These are phyloP conservation scores for Xenopus borealis DNA, from an alignment of 2,113 vertebrate species.

Conservation along the genomic window DNA sequence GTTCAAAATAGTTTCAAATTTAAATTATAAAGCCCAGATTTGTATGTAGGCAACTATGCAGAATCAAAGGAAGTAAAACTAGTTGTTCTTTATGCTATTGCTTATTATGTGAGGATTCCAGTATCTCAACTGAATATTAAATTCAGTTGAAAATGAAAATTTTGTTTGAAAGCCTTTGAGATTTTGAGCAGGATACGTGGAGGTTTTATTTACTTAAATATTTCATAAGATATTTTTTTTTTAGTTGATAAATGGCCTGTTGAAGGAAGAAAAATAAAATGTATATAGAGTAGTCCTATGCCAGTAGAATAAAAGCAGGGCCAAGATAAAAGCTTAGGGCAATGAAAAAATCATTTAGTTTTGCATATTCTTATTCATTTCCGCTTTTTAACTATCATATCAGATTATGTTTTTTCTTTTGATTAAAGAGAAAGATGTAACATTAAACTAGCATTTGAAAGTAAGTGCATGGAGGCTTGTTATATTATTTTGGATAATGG, in stretches of 20 bases:
- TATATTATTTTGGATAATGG: slow-evolving; percentile 15
- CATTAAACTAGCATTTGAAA: slow-evolving; percentile 39
- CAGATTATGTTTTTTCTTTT: slow-evolving; percentile 14
- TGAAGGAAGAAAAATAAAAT: not conserved
- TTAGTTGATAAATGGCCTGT: not conserved
- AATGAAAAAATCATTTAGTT: slow-evolving; percentile 6
- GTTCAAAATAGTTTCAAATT: no score
- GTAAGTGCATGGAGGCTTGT: slow-evolving; percentile 13
- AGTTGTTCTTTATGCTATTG: no score
- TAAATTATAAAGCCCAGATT: no score
- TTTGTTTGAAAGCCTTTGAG: no score
- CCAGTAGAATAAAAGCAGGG: not conserved
- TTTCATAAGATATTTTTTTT: slow-evolving; percentile 8
- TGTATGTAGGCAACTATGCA: no score
- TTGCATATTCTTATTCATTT: slow-evolving; percentile 19
- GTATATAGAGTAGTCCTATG: not conserved
- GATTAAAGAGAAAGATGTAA: slow-evolving; percentile 34
- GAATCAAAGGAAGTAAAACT: no score
- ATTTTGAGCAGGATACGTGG: not conserved
- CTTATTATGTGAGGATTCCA: no score
- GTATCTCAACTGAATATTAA: no score
- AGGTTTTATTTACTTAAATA: slow-evolving; percentile 11
- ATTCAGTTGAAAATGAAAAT: no score
- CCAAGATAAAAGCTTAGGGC: not conserved
- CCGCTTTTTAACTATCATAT: not conserved